Conservation (phyloP, 1,140 invertebrate species). For the Berghia stephanieae region DNA sequence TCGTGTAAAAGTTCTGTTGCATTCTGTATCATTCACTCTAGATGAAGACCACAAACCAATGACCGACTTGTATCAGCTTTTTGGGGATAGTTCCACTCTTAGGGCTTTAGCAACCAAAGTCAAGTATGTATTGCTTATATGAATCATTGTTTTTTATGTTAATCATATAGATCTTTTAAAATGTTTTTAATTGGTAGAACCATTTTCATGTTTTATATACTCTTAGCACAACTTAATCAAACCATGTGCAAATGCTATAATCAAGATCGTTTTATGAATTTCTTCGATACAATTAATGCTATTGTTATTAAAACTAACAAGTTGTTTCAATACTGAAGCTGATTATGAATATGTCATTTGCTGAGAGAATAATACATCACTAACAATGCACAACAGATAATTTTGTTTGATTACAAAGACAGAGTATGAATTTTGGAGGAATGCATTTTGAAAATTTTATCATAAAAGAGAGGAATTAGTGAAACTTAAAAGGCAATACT, state of each 20-base stretch:
- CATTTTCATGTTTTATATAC: neutral
- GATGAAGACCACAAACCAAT: slow-evolving; percentile 15
- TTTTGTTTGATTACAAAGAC: too few relatives aligned
- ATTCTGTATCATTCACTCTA: neutral
- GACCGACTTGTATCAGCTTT: slow-evolving; percentile 22
- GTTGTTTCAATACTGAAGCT: too few relatives aligned
- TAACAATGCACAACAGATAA: too few relatives aligned
- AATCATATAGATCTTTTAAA: too few relatives aligned
- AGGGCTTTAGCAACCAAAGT: slow-evolving; percentile 28
- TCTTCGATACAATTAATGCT: neutral
- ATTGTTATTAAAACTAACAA: too few relatives aligned
- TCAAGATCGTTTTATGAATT: neutral
- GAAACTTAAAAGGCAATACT: too few relatives aligned
- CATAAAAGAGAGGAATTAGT: too few relatives aligned
- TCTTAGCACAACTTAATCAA: neutral
- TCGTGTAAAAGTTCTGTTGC: neutral
- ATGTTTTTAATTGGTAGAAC: neutral
- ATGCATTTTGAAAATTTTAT: too few relatives aligned
- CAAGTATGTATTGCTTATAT: slow-evolving; percentile 16
- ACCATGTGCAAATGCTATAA: neutral
- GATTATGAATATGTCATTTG: too few relatives aligned
- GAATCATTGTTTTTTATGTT: neutral
- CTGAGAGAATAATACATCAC: too few relatives aligned
- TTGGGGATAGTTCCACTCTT: slow-evolving; percentile 4
- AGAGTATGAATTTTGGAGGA: too few relatives aligned